These are phyloP conservation scores for Baryphthengus martii DNA, from an alignment of 2,113 vertebrate species.

Conservation along the genomic window DNA sequence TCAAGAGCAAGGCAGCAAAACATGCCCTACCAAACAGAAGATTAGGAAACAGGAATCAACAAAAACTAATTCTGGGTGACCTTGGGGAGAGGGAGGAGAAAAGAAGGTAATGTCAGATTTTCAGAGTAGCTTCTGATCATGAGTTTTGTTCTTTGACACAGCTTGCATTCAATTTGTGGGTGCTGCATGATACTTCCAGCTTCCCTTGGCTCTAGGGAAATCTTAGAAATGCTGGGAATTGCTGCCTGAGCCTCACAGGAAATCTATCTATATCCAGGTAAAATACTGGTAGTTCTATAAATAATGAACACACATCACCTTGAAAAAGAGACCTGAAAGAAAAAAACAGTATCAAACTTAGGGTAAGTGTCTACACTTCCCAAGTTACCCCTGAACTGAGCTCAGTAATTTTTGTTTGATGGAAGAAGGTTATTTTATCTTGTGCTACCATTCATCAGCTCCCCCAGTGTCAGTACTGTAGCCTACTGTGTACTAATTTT, in stretches of 20 bases:
- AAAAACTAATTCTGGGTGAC: background rate
- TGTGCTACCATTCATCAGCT: background rate
- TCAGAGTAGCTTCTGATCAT: background rate
- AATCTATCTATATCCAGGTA: background rate
- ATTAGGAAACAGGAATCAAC: background rate
- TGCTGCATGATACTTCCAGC: background rate
- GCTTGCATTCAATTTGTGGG: background rate
- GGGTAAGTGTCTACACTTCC: background rate
- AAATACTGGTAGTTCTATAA: background rate
- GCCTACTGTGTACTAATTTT: background rate
- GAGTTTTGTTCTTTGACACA: background rate
- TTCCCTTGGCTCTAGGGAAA: background rate
- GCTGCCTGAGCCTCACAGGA: background rate
- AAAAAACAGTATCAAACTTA: background rate
- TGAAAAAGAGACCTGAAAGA: background rate
- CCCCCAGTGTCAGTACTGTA: background rate
- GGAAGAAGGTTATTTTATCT: background rate
- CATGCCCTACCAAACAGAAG: background rate
- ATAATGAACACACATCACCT: background rate
- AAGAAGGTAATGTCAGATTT: background rate
- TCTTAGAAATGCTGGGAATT: background rate
- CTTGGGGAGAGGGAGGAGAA: background rate
- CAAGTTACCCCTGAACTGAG: background rate
- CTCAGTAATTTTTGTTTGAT: background rate
- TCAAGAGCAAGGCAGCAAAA: background rate